Conservation (phyloP, 2,888 invertebrate species). For the Tenthredo scrophulariae region DNA sequence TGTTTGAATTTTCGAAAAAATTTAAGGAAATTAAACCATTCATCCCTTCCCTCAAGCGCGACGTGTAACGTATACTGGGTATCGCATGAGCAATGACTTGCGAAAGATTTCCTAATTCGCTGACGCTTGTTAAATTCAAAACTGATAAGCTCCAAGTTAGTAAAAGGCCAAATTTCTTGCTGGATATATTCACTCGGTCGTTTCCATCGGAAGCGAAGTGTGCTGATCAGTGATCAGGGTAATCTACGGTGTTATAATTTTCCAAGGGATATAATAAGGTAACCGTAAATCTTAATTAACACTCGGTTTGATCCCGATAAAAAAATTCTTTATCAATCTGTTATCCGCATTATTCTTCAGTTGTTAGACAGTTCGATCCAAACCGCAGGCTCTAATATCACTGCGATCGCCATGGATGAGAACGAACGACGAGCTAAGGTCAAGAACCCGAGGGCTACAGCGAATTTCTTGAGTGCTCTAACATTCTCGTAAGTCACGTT, state of each 20-base stretch:
- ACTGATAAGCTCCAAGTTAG: background rate
- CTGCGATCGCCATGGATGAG: constrained; percentile 70
- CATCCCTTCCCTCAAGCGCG: background rate
- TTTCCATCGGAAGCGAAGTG: background rate
- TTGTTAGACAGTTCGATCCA: background rate
- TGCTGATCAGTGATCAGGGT: background rate
- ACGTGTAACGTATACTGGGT: background rate
- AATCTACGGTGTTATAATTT: no score
- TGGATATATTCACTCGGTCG: background rate
- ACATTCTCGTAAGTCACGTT: constrained; percentile 80
- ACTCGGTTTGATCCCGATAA: no score
- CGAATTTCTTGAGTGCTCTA: constrained; percentile 80
- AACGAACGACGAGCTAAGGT: constrained; percentile 68
- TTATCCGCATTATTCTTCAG: background rate
- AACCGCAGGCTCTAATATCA: background rate
- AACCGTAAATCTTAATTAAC: no score
- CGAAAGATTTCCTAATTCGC: background rate
- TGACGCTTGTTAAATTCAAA: background rate
- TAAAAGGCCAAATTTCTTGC: background rate
- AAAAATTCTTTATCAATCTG: no score
- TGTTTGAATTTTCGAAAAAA: no score
- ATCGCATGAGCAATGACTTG: background rate
- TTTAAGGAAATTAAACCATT: background rate
- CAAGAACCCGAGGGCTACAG: constrained; percentile 80
- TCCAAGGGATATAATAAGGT: no score